Conservation (phyloP, 1,140 invertebrate species). For the Oreohelix idahoensis region DNA sequence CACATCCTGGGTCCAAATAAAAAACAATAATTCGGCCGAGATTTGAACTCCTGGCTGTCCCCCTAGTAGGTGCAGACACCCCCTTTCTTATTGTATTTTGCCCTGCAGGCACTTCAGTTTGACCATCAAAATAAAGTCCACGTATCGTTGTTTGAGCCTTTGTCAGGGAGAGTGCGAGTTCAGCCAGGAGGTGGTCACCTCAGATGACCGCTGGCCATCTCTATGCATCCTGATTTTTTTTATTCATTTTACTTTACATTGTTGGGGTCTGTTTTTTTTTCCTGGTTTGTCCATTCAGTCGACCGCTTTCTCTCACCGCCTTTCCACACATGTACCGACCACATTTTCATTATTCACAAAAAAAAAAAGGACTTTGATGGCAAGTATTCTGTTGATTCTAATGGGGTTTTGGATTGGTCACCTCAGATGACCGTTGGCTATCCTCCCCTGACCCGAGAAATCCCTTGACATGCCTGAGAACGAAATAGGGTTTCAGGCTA, state of each 20-base stretch:
- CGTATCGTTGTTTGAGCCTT: neutral
- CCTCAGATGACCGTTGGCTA: conserved; percentile 26
- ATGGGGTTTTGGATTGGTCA: neutral
- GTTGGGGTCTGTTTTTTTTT: neutral
- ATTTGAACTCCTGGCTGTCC: too few relatives aligned
- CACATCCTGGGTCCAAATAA: too few relatives aligned
- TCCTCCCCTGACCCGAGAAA: neutral
- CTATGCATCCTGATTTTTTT: neutral
- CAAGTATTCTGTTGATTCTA: neutral
- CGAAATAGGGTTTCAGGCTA: too few relatives aligned
- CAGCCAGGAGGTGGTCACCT: neutral
- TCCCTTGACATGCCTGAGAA: neutral
- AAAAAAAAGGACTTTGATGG: too few relatives aligned
- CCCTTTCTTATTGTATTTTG: too few relatives aligned
- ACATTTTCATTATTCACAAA: neutral
- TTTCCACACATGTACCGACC: too few relatives aligned
- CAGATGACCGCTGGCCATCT: neutral
- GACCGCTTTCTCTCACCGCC: too few relatives aligned
- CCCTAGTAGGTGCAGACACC: too few relatives aligned
- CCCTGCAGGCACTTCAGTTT: neutral
- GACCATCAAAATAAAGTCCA: neutral
- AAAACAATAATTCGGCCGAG: too few relatives aligned
- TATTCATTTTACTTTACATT: neutral
- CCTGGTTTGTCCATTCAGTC: neutral
- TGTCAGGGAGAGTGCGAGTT: neutral